These are phyloP conservation scores for Varroa destructor DNA, from an alignment of 1,140 invertebrate genomes.

Conservation along the genomic window DNA sequence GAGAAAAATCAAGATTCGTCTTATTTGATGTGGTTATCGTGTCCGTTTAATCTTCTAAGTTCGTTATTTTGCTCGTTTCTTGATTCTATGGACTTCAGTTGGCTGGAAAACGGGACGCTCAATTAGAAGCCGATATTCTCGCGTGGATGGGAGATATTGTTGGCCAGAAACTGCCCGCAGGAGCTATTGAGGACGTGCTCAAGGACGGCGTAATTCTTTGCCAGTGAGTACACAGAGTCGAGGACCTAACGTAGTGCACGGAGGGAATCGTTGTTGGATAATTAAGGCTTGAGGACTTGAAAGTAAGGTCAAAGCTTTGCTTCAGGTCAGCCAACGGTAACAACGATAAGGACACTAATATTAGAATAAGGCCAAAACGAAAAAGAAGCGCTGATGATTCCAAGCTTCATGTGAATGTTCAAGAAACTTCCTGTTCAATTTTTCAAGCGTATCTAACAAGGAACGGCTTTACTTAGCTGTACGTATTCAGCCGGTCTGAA, in stretches of 20 bases:
- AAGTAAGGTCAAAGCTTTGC: too few species aligned
- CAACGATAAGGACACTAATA: too few species aligned
- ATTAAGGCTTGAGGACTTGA: not conserved
- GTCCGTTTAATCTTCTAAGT: not conserved
- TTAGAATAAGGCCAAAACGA: too few species aligned
- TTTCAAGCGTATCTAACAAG: too few species aligned
- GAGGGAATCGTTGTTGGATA: not conserved
- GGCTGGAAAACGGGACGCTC: conserved; percentile 70
- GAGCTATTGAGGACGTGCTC: conserved; percentile 71
- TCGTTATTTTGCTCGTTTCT: not conserved
- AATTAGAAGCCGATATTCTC: conserved; percentile 73
- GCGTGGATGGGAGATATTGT: conserved; percentile 77
- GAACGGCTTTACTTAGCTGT: too few species aligned
- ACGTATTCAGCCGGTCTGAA: too few species aligned
- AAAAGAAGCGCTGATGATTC: too few species aligned
- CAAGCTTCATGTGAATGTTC: too few species aligned
- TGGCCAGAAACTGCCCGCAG: conserved; percentile 65
- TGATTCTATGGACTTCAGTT: conserved; percentile 47
- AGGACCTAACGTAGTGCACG: not conserved
- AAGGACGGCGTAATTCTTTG: conserved; percentile 79
- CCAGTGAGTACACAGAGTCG: conserved; percentile 43
- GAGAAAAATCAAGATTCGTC: too few species aligned
- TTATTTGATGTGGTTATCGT: too few species aligned
- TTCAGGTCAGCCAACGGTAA: too few species aligned
- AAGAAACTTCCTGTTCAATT: too few species aligned